These are phyloP conservation scores for Enteromius argenteus DNA, from an alignment of 2,797 vertebrate genomes.

Conservation along the genomic window DNA sequence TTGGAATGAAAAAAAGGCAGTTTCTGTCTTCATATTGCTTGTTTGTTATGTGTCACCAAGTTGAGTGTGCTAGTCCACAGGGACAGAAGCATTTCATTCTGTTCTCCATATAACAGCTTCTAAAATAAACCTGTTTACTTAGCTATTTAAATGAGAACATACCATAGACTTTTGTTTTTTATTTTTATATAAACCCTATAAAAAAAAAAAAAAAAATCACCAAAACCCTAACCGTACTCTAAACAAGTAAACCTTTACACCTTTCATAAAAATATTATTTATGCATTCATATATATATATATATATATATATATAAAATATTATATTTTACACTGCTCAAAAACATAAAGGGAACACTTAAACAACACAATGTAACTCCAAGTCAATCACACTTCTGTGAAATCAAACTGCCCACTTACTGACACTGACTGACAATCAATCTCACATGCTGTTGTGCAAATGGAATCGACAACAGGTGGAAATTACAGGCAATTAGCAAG, in stretches of 20 bases:
- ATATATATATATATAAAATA: too few relatives aligned
- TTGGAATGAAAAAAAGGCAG: not conserved
- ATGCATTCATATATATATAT: not conserved
- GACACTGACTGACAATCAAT: too few relatives aligned
- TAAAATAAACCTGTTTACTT: constrained; percentile 13
- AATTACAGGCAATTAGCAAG: too few relatives aligned
- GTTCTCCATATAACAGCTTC: not conserved
- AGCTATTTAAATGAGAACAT: not conserved
- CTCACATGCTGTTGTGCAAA: too few relatives aligned
- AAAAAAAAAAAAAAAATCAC: too few relatives aligned
- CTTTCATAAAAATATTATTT: not conserved
- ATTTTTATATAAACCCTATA: not conserved
- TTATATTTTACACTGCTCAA: too few relatives aligned
- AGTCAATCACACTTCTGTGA: too few relatives aligned
- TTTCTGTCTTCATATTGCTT: constrained; percentile 24
- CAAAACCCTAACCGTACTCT: not conserved
- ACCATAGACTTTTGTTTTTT: not conserved
- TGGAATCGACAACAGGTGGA: too few relatives aligned
- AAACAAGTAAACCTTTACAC: not conserved
- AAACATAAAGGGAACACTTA: too few relatives aligned
- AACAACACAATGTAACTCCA: too few relatives aligned
- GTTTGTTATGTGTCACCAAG: not conserved
- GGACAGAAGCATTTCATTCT: not conserved
- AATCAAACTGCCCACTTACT: too few relatives aligned
- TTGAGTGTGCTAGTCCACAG: not conserved